Base-by-base conservation (phyloP, 2,113 vertebrate species). In the Irena cyanogastra region DNA sequence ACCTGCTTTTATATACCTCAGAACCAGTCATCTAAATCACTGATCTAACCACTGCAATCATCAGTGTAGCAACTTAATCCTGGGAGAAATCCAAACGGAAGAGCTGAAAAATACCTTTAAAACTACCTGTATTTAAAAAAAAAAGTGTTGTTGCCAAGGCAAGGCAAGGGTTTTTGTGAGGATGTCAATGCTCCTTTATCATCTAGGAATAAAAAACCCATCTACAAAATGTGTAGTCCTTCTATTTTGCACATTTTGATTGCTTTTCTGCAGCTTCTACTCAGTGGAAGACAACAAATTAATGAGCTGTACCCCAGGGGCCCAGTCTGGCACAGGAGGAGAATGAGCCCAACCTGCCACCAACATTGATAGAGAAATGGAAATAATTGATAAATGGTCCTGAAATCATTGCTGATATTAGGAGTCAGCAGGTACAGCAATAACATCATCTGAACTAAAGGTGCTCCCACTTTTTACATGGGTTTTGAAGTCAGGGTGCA, bases 381-480 rank as follows among this genome's bases (percentile, higher is more conserved):
- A 81, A 79, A 14, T 50, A 22, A n/a, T 37, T 63, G 6, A 30
- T 15, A 59, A 70, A 11, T 31, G 1, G 87, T 23, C 24, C 26
- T 35, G 28, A 76, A 75, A 63, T 18, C 13, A 15, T 13, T 26
- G 22, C 10, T 57, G 45, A 3, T 56, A 37, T 8, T 16, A 27
- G 26, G 54, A 80, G 20, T 10, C 77, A 77, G 26, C 42, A 57
- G 1, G 37, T 2, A 28, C 9, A 76, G 28, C 6, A 17, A 79
- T 33, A 72, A 17, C 37, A 27, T 13, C 13, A 4, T 7, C 30
- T 49, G 24, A 60, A 7, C 16, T n/a, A 39, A 60, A 71, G 16
- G 15, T 23, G 17, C 7, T 44, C 16, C 37, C 11, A 30, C 12
- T 44, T 68, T 60, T 83, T 28, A 23, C 4, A 0, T 0, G 2